Conservation (phyloP, 2,797 vertebrate genomes). For the Nannoperca obscura region DNA sequence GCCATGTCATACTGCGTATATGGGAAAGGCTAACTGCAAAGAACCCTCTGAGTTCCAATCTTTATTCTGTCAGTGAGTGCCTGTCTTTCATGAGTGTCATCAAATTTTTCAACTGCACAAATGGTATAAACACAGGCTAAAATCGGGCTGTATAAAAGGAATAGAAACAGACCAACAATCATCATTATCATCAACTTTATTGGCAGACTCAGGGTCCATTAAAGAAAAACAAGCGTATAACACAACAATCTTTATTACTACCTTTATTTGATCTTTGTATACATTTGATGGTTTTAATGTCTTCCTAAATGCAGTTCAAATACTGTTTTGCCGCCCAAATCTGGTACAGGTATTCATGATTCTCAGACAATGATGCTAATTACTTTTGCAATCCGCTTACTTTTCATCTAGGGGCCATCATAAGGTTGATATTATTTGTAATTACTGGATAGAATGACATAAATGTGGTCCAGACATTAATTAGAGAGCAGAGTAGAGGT, state of each 20-base stretch:
- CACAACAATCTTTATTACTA: background rate
- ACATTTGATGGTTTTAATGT: background rate
- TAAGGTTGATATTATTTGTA: background rate
- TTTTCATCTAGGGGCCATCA: background rate
- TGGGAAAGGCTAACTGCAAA: slow-evolving; percentile 1
- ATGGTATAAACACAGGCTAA: background rate
- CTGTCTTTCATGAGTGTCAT: background rate
- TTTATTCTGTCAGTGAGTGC: slow-evolving; percentile 6
- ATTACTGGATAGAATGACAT: background rate
- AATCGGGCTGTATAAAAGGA: background rate
- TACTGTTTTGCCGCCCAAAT: background rate
- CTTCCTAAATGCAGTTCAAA: background rate
- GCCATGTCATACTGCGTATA: background rate
- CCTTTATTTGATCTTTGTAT: background rate
- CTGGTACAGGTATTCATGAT: background rate
- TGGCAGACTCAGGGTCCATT: too few relatives aligned
- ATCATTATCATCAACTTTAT: background rate
- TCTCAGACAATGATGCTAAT: background rate
- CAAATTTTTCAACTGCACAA: background rate
- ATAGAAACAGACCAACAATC: background rate
- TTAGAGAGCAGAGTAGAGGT: background rate
- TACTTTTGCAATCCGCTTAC: background rate
- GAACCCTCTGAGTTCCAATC: background rate
- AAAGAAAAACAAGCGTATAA: too few relatives aligned
- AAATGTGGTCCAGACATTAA: background rate